Evolutionary conservation across 2,888 invertebrate genomes (phyloP), one percentile per base, ranked within the genome.

Genomic region (Temnothorax ravouxi): DNA sequence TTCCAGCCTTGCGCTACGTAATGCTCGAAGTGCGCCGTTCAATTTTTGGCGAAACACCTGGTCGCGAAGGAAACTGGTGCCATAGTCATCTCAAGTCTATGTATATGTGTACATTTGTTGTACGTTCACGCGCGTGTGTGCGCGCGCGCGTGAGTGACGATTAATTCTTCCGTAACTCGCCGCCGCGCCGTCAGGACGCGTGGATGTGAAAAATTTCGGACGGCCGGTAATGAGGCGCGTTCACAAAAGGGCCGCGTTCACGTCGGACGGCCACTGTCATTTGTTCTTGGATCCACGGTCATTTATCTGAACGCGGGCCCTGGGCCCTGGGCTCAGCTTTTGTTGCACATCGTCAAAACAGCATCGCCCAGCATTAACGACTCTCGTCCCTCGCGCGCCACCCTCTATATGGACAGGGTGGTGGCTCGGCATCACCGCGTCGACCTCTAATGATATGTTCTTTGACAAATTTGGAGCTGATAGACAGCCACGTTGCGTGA

Each of bases 281-380:
- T 94, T 94, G 93, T 94, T 94, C 93, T 93, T 90, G 89, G 89
- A 91, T 92, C 91, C 91, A 87, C 69, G 92, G 91, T 93, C 93
- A 94, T 94, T 94, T 94, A 94, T 94, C 93, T 92, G 91, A 89
- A 83, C 84, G 86, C 90, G 90, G 90, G 59, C 75, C 88, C 89
- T 90, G 90, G 90, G 59, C 75, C 88, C 89, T 90, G 86, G 86
- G 67, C 84, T 84, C 83, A 89, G 87, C 91, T 91, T 93, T 93
- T 92, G 93, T 92, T 91, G 75, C 75, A 83, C 88, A 88, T 91
- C 93, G 93, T 94, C 94, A 93, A 94, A 94, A 94, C 94, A 94
- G 92, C 90, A 93, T 93, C 93, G 92, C 91, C 89, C 88, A 83
- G 86, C 89, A 89, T 92, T 94, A 94, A 93, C 93, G 93, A 94